Evolutionary conservation across 2,888 invertebrate species (phyloP), one percentile per base, ranked within the genome.

Genomic region (Stenotaenia linearis): DNA sequence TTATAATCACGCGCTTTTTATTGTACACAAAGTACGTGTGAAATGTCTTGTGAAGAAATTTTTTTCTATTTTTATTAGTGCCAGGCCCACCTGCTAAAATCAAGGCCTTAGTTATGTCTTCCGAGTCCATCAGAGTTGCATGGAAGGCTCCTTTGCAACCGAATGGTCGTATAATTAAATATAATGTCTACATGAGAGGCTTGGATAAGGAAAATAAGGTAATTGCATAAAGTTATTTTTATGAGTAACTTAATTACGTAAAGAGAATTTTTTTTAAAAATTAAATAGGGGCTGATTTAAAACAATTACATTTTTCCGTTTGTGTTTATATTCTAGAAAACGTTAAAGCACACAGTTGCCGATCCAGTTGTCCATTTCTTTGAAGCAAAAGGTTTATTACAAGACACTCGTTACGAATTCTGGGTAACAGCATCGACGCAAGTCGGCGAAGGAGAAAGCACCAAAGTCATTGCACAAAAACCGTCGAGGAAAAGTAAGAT

Each of bases 391-490:
- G 89, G 89, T 79, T 84, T 91, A 80, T 88, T 88, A 80, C 85
- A 85, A 74, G 86, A 88, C 45, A 88, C 89, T 82, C 87, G 89
- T 21, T 90, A 90, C 83, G 89, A 90, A 83, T 89, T 90, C 79
- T 89, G 90, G 88, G 89, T 91, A 2, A 89, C 90, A 0, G 90
- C 90, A 0, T 89, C 89, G 18, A 91, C 90, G 0, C 88, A 88
- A 83, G 88, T 90, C 45, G 91, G 91, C 0, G 89, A 90, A 83
- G 90, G 91, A 18, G 78, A 78, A 35, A 80, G 80, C 25, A 80
- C 80, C 0, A 78, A 78, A 45, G 80, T 80, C 6, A 75, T 80
- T 12, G 25, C 61, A 10, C 80, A 80, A 28, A 30, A 32, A 28
- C 74, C 80, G 5, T 74, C 74, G 25, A 30, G 28, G 18, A 37